Evolutionary conservation across 2,888 invertebrate species (phyloP).

Genomic region (Nemotelus pantherinus): DNA sequence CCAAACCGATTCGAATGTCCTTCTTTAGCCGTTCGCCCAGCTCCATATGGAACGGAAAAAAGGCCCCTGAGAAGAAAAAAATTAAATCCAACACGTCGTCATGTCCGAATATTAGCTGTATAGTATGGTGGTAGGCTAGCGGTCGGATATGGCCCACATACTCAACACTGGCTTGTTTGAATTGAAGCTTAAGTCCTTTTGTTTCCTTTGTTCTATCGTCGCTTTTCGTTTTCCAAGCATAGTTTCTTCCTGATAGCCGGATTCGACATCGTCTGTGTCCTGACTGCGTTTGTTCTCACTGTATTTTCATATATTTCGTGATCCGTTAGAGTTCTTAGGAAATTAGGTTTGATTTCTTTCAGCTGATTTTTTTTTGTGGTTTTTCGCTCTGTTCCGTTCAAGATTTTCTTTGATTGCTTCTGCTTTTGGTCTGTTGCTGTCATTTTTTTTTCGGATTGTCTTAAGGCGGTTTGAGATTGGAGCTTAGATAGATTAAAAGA

Average conservation of each 20-base stretch:
- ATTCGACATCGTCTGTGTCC: neutral
- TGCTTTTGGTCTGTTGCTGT: neutral
- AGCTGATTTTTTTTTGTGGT: constrained; percentile 8
- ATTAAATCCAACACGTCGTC: constrained; percentile 5
- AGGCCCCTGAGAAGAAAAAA: constrained; percentile 1
- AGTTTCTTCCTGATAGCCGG: constrained; percentile 4
- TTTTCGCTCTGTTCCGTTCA: constrained; percentile 8
- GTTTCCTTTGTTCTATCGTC: constrained; percentile 3
- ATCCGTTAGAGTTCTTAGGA: constrained; percentile 12
- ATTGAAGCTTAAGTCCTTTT: constrained; percentile 7
- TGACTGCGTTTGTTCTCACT: neutral
- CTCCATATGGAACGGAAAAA: neutral
- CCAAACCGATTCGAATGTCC: constrained; percentile 10
- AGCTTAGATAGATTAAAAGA: constrained; percentile 12
- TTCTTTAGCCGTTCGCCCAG: neutral
- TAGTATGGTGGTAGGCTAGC: constrained; percentile 1
- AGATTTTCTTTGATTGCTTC: constrained; percentile 13
- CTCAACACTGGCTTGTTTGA: neutral
- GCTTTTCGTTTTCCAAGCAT: constrained; percentile 2
- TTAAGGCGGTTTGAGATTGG: neutral
- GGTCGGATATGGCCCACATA: constrained; percentile 2
- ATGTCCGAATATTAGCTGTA: constrained; percentile 20
- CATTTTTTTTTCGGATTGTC: neutral
- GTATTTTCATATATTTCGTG: constrained; percentile 28
- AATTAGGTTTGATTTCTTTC: constrained; percentile 34